phyloP scores from a whole-genome alignment of 1,140 invertebrate genomes.

The Drosophila novamexicana region DNA sequence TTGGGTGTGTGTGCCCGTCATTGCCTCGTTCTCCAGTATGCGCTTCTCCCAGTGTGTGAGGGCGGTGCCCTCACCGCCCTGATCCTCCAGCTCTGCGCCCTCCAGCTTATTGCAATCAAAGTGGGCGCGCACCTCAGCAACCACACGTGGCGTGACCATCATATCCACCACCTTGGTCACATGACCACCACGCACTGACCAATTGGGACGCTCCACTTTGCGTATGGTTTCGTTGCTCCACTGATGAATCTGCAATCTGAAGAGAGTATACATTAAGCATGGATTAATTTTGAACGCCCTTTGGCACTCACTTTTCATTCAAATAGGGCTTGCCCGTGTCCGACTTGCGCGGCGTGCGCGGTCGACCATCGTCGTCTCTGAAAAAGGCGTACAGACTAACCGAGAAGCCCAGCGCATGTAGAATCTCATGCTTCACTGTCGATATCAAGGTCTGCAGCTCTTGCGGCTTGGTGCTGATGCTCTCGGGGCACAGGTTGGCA shows the following conservation, averaged over 20 bases:
- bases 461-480: constrained; percentile 96
- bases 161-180: constrained; percentile 92
- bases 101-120: constrained; percentile 96
- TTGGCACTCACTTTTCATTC: constrained; percentile 91
- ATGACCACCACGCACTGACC: constrained; percentile 93
- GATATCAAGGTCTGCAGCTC: constrained; percentile 97
- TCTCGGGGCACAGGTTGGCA: constrained; percentile 98
- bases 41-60: constrained; percentile 99
- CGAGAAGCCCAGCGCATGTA: constrained; percentile 98
- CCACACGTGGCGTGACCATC: constrained; percentile 96
- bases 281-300: not conserved
- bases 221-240: constrained; percentile 96
- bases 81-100: constrained; percentile 99
- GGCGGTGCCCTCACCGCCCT: constrained; percentile 98
- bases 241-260: constrained; percentile 94
- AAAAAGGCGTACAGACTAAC: constrained; percentile 96
- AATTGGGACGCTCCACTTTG: constrained; percentile 90
- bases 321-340: constrained; percentile 94
- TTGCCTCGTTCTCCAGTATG: constrained; percentile 99
- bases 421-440: constrained; percentile 99
- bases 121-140: constrained; percentile 93
- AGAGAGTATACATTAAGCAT: not conserved
- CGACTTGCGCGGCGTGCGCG: constrained; percentile 91
- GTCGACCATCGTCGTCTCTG: constrained; percentile 92
- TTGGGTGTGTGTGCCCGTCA: constrained; percentile 99